Evolutionary conservation across 2,888 invertebrate genomes (phyloP), one percentile per base, ranked within the genome.

Genomic region (Serrognathus titanus): DNA sequence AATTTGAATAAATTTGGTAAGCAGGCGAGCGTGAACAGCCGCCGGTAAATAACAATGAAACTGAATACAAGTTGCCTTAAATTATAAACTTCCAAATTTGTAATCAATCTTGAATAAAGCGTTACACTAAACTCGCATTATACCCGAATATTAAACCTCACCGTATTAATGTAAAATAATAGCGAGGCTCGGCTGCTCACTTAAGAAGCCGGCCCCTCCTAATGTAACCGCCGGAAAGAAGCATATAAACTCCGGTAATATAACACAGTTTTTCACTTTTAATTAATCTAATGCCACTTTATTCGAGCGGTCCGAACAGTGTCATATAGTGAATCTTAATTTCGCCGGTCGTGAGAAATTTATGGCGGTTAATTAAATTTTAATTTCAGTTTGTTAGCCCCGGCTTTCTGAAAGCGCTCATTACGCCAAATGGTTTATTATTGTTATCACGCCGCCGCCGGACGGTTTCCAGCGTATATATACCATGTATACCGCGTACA

Each of bases 281-380:
- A 77, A 77, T 77, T 77, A 76, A 75, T 76, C 75, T 72, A 69
- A 74, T 73, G 71, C 71, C 73, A 72, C 74, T 75, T 75, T 75
- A 75, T 73, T 74, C 72, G 68, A 72, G 71, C 70, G 71, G 71
- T 71, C 72, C 69, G 71, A 74, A 74, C 74, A 75, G 73, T 75
- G 74, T 75, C 76, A 74, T 72, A 74, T 72, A 73, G 74, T 76
- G 76, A 75, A 75, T 76, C 76, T 75, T 75, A 75, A 76, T 76
- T 76, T 74, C 68, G 68, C 69, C 58, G 67, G 68, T 70, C 72
- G 67, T 60, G 66, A 61, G 59, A 69, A 75, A 76, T 75, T 76
- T 76, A 76, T 75, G 73, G 69, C 62, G 71, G 71, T 75, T 75
- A 76, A 76, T 76, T 75, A 76, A 75, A 76, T 74, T 76, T 76